Conservation (phyloP, 2,797 vertebrate genomes). For the Adrianichthys oophorus region DNA sequence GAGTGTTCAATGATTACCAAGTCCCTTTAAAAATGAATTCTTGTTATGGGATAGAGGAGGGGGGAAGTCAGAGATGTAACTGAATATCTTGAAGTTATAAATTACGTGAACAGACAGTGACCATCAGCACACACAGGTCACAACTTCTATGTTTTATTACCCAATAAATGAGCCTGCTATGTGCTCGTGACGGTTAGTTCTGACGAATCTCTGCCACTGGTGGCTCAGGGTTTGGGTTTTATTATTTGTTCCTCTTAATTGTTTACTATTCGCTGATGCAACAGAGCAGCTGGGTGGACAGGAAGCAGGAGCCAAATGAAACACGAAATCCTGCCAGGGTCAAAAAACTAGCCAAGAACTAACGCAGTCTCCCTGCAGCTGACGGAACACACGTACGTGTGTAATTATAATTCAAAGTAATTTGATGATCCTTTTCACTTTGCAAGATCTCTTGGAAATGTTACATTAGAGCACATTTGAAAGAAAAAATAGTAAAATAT, state of each 20-base stretch:
- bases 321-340: constrained; percentile 53
- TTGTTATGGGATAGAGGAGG: constrained; percentile 6
- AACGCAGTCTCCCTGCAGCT: constrained; percentile 47
- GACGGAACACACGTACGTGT: constrained; percentile 46
- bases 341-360: constrained; percentile 46
- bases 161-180: constrained; percentile 56
- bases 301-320: constrained; percentile 67
- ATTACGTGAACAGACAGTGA: constrained; percentile 29
- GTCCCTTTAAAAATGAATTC: constrained; percentile 22
- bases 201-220: constrained; percentile 67
- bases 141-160: constrained; percentile 72
- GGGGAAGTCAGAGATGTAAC: too few species aligned
- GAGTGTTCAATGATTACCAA: constrained; percentile 24
- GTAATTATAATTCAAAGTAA: constrained; percentile 54
- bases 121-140: constrained; percentile 51
- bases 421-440: constrained; percentile 45
- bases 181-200: constrained; percentile 60
- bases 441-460: constrained; percentile 41
- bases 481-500: background rate
- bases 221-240: constrained; percentile 80
- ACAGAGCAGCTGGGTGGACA: constrained; percentile 66
- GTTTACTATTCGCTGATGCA: constrained; percentile 71
- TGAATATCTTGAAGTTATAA: constrained; percentile 10
- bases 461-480: constrained; percentile 21
- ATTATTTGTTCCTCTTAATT: constrained; percentile 83